Percentiles rank a stretch among this genome's conserved stretches.
Evolutionary conservation across 2,797 vertebrate genomes (phyloP).

Genomic region (Siniperca undulata): DNA sequence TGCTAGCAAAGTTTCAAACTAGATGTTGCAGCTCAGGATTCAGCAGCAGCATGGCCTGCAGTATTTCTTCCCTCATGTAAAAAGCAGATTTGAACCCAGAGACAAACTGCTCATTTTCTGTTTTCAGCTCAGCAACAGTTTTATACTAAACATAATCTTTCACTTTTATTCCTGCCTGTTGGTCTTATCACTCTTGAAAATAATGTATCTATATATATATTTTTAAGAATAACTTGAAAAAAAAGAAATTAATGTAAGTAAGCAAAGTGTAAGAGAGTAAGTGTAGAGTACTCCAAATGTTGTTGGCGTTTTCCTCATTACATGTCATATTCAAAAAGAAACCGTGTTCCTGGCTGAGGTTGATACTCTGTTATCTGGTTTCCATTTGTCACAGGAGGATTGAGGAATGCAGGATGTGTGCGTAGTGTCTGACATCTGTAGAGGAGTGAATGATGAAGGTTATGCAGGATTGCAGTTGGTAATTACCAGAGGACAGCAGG

Average conservation of each 20-base stretch:
- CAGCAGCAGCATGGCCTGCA: not conserved
- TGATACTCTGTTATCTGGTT: conserved; percentile 4
- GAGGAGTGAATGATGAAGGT: not conserved
- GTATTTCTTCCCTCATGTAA: not conserved
- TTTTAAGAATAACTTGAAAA: no score
- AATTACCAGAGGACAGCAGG: not conserved
- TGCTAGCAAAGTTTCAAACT: not conserved
- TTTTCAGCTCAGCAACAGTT: no score
- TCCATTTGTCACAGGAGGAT: not conserved
- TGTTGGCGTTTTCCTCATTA: no score
- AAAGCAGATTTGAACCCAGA: not conserved
- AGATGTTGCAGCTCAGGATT: not conserved
- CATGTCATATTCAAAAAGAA: no score
- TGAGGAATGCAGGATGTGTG: not conserved
- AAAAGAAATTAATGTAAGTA: no score
- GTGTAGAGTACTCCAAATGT: no score
- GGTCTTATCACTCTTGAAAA: not conserved
- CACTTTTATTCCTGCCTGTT: not conserved
- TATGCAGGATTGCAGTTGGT: not conserved
- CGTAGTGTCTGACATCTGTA: not conserved
- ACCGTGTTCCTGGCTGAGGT: not conserved
- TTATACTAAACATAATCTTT: not conserved
- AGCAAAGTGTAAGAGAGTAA: no score
- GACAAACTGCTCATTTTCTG: not conserved
- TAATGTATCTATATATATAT: no score